Conservation (phyloP, 2,113 vertebrate genomes). For the Grantiella picta region DNA sequence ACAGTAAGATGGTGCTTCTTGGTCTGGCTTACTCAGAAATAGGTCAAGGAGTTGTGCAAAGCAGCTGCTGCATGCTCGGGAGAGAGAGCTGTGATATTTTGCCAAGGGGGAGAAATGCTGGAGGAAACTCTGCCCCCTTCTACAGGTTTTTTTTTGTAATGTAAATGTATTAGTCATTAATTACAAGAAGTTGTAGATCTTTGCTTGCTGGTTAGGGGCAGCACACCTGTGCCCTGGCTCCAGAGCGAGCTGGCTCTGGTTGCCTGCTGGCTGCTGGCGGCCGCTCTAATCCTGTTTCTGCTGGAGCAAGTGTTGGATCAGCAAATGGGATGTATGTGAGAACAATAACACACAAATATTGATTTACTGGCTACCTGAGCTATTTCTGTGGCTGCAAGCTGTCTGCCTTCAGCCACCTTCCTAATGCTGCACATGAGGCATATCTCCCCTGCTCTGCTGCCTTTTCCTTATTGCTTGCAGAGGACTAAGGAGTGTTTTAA, state of each 20-base stretch:
- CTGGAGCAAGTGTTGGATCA: neutral
- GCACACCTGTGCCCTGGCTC: fast-evolving
- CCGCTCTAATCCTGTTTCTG: neutral
- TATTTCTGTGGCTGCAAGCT: neutral
- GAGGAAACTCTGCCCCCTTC: neutral
- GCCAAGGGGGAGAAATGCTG: neutral
- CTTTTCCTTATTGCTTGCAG: neutral
- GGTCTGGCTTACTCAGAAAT: neutral
- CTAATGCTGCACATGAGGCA: fast-evolving
- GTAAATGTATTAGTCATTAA: neutral
- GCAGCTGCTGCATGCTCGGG: fast-evolving
- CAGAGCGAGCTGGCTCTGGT: neutral
- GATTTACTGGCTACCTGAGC: neutral
- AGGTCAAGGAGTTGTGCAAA: neutral
- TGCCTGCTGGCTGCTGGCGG: neutral
- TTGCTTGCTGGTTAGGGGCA: neutral
- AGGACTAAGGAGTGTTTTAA: neutral
- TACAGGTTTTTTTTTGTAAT: neutral
- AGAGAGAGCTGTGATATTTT: neutral
- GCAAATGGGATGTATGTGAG: neutral
- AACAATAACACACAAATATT: neutral
- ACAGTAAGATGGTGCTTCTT: neutral
- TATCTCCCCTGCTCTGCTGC: neutral
- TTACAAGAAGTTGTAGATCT: neutral
- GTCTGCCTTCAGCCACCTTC: neutral